Conservation (phyloP, 92 coral and sea anemone species). For the Parazoanthus darwini region DNA sequence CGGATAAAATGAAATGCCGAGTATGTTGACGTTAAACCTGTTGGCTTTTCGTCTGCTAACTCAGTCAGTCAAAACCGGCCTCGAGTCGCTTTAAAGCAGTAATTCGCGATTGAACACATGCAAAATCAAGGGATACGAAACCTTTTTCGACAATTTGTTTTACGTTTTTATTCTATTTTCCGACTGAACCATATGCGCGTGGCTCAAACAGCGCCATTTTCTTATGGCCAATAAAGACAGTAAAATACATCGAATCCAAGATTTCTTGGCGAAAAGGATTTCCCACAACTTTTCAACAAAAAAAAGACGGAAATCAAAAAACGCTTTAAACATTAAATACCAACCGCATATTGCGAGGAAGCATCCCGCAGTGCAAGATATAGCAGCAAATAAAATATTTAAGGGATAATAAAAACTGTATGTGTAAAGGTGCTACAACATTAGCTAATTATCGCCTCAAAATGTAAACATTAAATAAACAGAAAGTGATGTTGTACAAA, state of each 20-base stretch:
- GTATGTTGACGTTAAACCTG: not conserved
- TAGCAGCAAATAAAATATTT: conserved; percentile 28
- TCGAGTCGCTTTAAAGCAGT: not conserved
- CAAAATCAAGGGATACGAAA: not conserved
- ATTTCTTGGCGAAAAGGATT: not conserved
- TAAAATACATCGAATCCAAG: not conserved
- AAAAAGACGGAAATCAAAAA: not conserved
- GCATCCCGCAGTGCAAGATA: conserved; percentile 10
- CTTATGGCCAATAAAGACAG: not conserved
- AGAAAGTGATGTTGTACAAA: not conserved
- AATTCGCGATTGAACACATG: not conserved
- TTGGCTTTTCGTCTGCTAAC: conserved; percentile 11
- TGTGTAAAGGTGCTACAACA: not conserved
- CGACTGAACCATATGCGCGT: not conserved
- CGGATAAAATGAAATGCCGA: not conserved
- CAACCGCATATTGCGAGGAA: not conserved
- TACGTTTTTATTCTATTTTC: not conserved
- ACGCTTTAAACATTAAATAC: conserved; percentile 7
- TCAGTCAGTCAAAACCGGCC: not conserved
- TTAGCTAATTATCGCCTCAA: conserved; percentile 37
- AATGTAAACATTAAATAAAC: conserved; percentile 17
- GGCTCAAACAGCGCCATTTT: not conserved
- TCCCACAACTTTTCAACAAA: not conserved
- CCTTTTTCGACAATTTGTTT: not conserved
- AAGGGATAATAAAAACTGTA: conserved; percentile 14